Evolutionary conservation across 2,888 invertebrate genomes (phyloP), one percentile per base, ranked within the genome.

Genomic region (Mactromeris polynyma): DNA sequence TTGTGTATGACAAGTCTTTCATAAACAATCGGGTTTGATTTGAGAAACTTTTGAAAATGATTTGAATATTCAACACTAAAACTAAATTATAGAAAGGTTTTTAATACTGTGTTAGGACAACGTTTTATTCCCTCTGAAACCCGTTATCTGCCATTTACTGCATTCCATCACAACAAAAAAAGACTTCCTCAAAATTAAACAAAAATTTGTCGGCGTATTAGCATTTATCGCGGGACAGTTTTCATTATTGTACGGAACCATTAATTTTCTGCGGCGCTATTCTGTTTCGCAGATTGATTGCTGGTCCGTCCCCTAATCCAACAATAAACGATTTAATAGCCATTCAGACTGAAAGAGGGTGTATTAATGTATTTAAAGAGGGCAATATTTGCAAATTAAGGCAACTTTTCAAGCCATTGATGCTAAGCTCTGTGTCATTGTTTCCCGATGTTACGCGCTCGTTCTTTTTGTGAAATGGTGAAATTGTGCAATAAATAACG

Each of bases 261-360:
- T 90, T 90, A 88, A 90, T 88, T 90, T 88, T 86, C 86, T 85
- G 88, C 86, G 88, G 85, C 81, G 84, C 89, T 85, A 79, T 82
- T 89, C 82, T 77, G 69, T 90, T 86, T 77, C 84, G 82, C 86
- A 58, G 83, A 82, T 87, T 87, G 88, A 89, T 90, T 88, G 85
- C 85, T 83, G 58, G 87, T 84, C 79, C 88, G 79, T 79, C 90
- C 89, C 83, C 86, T 89, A 90, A 90, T 89, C 88, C 87, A 81
- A 86, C 86, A 86, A 90, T 88, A 82, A 90, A 88, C 86, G 58
- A 83, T 90, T 90, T 88, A 86, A 90, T 88, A 78, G 86, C 86
- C 42, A 80, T 69, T 88, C 80, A 54, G 58, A 73, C 42, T 79
- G 85, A 78, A 54, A 73, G 84, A 81, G 87, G 90, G 88, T 84